A percentile compares a stretch with the other conserved stretches of the same genome.
Evolutionary conservation across 2,113 vertebrate species (phyloP).

Genomic region (Mus spicilegus): DNA sequence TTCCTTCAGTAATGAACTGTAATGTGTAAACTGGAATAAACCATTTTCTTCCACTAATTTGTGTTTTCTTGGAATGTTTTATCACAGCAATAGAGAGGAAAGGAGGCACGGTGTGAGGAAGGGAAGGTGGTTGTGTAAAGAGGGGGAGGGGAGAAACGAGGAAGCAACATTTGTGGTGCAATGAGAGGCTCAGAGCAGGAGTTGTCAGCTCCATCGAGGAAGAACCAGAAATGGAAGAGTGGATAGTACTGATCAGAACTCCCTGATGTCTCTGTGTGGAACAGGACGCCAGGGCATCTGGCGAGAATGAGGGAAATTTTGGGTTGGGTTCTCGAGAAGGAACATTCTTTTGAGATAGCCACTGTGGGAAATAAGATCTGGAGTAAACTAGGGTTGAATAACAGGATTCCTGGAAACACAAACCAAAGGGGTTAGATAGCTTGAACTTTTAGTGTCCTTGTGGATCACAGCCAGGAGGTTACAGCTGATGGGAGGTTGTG

Average conservation of each 20-base stretch:
- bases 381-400: constrained; percentile 55
- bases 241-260: neutral
- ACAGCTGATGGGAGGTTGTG: neutral
- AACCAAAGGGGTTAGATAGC: constrained; percentile 38
- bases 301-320: constrained; percentile 42
- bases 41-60: neutral
- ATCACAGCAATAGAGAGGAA: neutral
- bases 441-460: constrained; percentile 62
- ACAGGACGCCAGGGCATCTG: constrained; percentile 56
- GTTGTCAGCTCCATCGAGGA: neutral
- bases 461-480: constrained; percentile 44
- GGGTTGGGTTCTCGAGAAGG: constrained; percentile 69
- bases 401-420: constrained; percentile 63
- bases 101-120: neutral
- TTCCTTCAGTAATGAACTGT: too few species aligned
- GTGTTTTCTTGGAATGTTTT: neutral
- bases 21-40: too few species aligned
- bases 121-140: neutral
- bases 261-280: constrained; percentile 30
- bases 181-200: neutral
- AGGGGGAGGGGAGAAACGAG: rapidly evolving
- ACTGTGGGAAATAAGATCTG: constrained; percentile 75
- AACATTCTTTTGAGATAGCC: constrained; percentile 73
- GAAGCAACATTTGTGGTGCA: neutral
- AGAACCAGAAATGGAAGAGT: neutral